Evolutionary conservation across 2,797 vertebrate genomes (phyloP).

Genomic region (Distichodus sexfasciatus): DNA sequence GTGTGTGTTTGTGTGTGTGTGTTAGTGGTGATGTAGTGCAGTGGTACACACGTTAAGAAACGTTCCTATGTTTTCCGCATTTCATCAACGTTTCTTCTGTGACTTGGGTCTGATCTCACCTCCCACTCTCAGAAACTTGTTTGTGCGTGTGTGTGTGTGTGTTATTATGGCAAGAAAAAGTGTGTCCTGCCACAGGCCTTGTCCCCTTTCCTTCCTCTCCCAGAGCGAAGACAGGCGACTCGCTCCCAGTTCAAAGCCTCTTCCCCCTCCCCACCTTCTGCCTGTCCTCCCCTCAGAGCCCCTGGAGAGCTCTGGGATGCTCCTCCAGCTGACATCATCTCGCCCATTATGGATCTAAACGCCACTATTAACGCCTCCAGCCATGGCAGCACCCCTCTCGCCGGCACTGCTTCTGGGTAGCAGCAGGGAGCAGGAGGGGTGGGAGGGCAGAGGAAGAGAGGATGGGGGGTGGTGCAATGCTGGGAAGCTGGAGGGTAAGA

Average conservation of each 20-base stretch:
- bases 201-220: slow-evolving; percentile 19
- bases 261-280: slow-evolving; percentile 4
- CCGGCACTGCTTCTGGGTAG: neutral
- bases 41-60: too few species aligned
- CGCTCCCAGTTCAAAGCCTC: slow-evolving; percentile 34
- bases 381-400: slow-evolving; percentile 15
- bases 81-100: too few species aligned
- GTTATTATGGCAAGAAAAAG: neutral
- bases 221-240: slow-evolving; percentile 7
- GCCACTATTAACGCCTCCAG: slow-evolving; percentile 33
- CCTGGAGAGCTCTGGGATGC: slow-evolving; percentile 15
- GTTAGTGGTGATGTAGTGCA: too few species aligned
- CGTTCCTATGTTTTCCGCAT: too few species aligned
- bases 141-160: neutral
- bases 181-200: slow-evolving; percentile 16
- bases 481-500: neutral
- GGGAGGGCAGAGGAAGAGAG: slow-evolving; percentile 9
- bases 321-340: slow-evolving; percentile 45
- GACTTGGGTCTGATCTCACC: neutral
- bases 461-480: too few species aligned
- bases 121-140: neutral
- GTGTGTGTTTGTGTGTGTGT: neutral
- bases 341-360: slow-evolving; percentile 50
- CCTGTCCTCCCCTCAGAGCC: neutral
- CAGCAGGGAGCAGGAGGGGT: slow-evolving; percentile 4